Evolutionary conservation across 2,113 vertebrate species (phyloP).

Genomic region (Thoracochromis brauschi): DNA sequence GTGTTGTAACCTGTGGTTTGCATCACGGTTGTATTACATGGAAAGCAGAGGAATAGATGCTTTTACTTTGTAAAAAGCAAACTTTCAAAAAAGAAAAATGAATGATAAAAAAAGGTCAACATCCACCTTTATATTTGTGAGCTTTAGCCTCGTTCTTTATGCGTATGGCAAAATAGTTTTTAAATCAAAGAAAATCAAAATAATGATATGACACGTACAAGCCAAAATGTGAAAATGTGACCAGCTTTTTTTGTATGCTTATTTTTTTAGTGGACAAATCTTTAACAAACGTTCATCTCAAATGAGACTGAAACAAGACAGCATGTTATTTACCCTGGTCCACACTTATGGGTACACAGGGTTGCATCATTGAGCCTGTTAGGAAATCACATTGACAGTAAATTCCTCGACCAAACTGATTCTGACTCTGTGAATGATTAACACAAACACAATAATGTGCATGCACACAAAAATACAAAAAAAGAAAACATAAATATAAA

Average conservation of each 20-base stretch:
- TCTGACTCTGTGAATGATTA: neutral
- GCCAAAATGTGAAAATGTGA: neutral
- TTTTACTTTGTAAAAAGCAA: neutral
- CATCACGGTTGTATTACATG: neutral
- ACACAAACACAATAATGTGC: neutral
- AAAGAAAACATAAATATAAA: neutral
- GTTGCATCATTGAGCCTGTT: neutral
- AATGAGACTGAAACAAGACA: neutral
- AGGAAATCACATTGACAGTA: neutral
- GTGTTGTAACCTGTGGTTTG: neutral
- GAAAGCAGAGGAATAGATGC: neutral
- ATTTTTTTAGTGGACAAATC: neutral
- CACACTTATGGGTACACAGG: neutral
- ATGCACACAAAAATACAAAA: neutral
- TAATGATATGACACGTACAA: neutral
- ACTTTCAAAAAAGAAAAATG: neutral
- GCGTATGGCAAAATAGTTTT: neutral
- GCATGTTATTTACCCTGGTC: neutral
- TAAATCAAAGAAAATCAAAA: neutral
- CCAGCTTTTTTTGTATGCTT: neutral
- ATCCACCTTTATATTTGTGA: neutral
- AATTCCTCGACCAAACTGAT: neutral
- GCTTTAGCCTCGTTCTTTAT: neutral
- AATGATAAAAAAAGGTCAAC: neutral
- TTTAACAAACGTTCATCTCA: neutral